Evolutionary conservation across 2,797 vertebrate genomes (phyloP).

Genomic region (Acrocephalus scirpaceus): DNA sequence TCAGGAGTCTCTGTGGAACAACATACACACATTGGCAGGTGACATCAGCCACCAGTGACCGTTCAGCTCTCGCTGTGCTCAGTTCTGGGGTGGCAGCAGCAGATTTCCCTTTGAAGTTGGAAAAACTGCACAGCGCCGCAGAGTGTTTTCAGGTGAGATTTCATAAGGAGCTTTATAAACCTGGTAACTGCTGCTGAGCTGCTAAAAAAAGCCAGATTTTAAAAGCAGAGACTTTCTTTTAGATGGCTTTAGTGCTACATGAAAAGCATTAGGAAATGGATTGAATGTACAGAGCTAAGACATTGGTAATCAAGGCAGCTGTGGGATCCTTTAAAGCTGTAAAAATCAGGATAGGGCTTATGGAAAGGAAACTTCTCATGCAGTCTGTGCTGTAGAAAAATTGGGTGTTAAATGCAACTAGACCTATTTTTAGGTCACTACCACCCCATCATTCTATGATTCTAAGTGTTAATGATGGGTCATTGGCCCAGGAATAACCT

Average conservation of each 20-base stretch:
- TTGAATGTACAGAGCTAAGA: conserved; percentile 14
- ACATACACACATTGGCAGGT: not conserved
- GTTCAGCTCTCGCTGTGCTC: not conserved
- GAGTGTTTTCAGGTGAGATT: conserved; percentile 20
- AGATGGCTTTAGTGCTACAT: not conserved
- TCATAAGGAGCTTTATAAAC: not conserved
- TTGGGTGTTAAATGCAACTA: not conserved
- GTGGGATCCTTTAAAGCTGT: conserved; percentile 2
- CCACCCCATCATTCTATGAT: not conserved
- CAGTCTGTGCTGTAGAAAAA: not conserved
- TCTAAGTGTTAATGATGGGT: not conserved
- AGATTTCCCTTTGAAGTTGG: not conserved
- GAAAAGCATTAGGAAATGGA: conserved; percentile 2
- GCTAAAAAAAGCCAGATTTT: conserved; percentile 17
- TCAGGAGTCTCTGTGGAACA: not conserved
- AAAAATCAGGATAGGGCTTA: not conserved
- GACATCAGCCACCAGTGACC: not conserved
- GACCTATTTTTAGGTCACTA: not conserved
- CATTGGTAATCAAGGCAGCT: not conserved
- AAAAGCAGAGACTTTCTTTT: conserved; percentile 24
- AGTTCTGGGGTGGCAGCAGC: not conserved
- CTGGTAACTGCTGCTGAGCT: not conserved
- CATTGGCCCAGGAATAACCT: not conserved
- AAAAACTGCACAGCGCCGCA: not conserved
- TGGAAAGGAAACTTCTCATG: not conserved